phyloP scores from a whole-genome alignment of 2,113 vertebrate species.

The Diadophis punctatus region DNA sequence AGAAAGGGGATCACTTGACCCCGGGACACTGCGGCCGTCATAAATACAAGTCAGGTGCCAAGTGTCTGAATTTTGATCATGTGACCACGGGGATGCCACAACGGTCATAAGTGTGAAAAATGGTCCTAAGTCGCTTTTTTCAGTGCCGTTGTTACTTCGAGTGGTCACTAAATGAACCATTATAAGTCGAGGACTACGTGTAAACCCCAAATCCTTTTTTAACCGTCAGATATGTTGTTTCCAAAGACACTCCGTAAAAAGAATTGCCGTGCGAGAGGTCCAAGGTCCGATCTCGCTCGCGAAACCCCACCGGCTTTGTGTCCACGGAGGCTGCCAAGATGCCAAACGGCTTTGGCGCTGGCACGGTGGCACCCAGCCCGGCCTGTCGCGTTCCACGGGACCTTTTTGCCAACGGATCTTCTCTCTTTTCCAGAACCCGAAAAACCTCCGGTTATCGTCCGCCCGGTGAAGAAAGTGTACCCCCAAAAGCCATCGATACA shows the following conservation, averaged over 20 bases:
- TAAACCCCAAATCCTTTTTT: too few species aligned
- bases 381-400: not conserved
- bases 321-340: not conserved
- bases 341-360: fast-evolving
- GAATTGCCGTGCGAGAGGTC: not conserved
- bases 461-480: not conserved
- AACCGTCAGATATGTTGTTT: too few species aligned
- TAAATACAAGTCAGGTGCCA: too few species aligned
- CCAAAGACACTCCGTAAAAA: not conserved
- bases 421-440: not conserved
- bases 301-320: not conserved
- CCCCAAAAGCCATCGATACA: fast-evolving
- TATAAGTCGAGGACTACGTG: too few species aligned
- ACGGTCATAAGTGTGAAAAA: not conserved
- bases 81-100: too few species aligned
- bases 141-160: too few species aligned
- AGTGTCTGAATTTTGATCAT: not conserved
- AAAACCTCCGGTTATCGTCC: not conserved
- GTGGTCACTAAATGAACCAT: too few species aligned
- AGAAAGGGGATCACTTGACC: not conserved
- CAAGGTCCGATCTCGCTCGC: fast-evolving
- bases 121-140: too few species aligned
- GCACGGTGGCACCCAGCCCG: fast-evolving
- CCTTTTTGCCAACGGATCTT: too few species aligned
- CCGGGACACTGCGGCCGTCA: too few species aligned